These are phyloP conservation scores for Drosophila suzukii DNA, from an alignment of 1,140 invertebrate species.

Conservation along the genomic window DNA sequence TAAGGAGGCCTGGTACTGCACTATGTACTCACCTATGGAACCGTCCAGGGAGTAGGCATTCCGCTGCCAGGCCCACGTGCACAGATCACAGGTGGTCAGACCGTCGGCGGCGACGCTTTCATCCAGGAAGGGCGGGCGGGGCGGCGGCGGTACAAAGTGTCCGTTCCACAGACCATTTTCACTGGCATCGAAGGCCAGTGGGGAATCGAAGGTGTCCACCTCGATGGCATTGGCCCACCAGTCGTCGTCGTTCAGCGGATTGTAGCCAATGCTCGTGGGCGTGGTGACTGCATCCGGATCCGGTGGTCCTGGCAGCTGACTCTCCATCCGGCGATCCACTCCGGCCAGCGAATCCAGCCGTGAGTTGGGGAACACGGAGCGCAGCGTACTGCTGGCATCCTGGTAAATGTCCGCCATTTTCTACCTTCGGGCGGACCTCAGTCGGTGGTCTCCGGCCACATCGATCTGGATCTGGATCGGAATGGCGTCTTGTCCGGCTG, in stretches of 20 bases:
- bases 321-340: slow-evolving; percentile 34
- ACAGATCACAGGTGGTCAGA: slow-evolving; percentile 90
- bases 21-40: slow-evolving; percentile 74
- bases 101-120: slow-evolving; percentile 88
- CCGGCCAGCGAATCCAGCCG: slow-evolving; percentile 72
- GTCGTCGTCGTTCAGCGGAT: slow-evolving; percentile 73
- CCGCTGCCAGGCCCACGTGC: slow-evolving; percentile 87
- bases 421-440: slow-evolving; percentile 41
- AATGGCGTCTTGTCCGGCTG: slow-evolving; percentile 6
- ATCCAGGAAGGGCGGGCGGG: slow-evolving; percentile 87
- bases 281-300: slow-evolving; percentile 29
- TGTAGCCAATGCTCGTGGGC: slow-evolving; percentile 41
- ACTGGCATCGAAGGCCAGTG: slow-evolving; percentile 86
- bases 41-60: slow-evolving; percentile 84
- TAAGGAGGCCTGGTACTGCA: slow-evolving; percentile 1
- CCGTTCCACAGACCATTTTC: slow-evolving; percentile 88
- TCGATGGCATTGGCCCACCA: slow-evolving; percentile 84
- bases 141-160: slow-evolving; percentile 89
- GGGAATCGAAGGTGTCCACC: slow-evolving; percentile 85
- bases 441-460: slow-evolving; percentile 31
- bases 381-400: slow-evolving; percentile 75
- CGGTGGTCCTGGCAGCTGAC: slow-evolving; percentile 59
- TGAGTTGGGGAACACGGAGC: slow-evolving; percentile 79
- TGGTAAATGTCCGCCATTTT: slow-evolving; percentile 78
- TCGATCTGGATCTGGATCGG: slow-evolving; percentile 24